A percentile compares a stretch with the other conserved stretches of the same genome.
Evolutionary conservation across 2,888 invertebrate species (phyloP).

Genomic region (Drosophila diplacantha): DNA sequence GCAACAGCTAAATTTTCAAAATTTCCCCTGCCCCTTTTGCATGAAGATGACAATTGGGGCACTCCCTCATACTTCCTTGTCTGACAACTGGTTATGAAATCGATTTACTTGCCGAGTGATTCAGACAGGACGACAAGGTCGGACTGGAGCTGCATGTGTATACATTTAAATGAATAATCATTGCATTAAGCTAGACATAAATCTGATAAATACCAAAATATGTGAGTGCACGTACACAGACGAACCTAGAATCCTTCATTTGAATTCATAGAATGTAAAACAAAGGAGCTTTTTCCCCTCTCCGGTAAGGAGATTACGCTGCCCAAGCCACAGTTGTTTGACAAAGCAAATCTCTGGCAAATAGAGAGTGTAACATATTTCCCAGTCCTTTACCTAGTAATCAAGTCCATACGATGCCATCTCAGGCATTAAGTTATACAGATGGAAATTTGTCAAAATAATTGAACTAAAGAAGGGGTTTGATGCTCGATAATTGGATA

Average conservation of each 20-base stretch:
- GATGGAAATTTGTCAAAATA: not conserved
- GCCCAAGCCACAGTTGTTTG: conserved; percentile 6
- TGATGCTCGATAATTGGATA: not conserved
- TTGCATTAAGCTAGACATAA: conserved; percentile 30
- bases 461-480: not conserved
- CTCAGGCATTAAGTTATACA: not conserved
- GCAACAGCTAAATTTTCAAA: conserved; percentile 19
- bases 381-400: conserved; percentile 15
- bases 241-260: not conserved
- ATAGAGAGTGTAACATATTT: conserved; percentile 3
- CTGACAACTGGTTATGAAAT: conserved; percentile 20
- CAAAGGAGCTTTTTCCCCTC: not conserved
- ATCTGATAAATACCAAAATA: conserved; percentile 32
- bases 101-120: conserved; percentile 21
- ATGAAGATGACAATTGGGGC: conserved; percentile 19
- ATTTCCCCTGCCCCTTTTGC: conserved; percentile 1
- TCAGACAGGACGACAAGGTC: conserved; percentile 24
- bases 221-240: not conserved
- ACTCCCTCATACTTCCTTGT: conserved; percentile 31
- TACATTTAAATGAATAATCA: conserved; percentile 32
- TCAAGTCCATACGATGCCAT: conserved; percentile 2
- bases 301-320: conserved; percentile 11
- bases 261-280: conserved; percentile 1
- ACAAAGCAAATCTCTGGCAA: conserved; percentile 17
- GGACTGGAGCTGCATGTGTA: conserved; percentile 10